Percentiles rank a stretch among this genome's conserved stretches.
Evolutionary conservation across 2,797 vertebrate species (phyloP).

Genomic region (Microctenopoma stevenorrisi): DNA sequence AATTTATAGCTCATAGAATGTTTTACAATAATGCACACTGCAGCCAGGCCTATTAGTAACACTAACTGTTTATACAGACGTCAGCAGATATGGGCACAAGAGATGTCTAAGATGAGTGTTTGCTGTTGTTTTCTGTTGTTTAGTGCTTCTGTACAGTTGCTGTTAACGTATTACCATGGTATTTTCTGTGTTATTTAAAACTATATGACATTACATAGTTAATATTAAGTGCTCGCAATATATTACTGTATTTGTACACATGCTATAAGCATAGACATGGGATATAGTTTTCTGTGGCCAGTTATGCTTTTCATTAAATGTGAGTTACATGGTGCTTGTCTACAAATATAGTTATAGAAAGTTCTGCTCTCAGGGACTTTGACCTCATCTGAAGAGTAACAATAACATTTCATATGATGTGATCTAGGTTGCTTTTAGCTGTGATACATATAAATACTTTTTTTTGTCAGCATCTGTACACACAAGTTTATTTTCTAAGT

Average conservation of each 20-base stretch:
- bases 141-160: slow-evolving; percentile 66
- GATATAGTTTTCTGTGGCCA: slow-evolving; percentile 63
- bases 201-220: slow-evolving; percentile 49
- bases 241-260: slow-evolving; percentile 71
- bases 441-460: slow-evolving; percentile 53
- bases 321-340: slow-evolving; percentile 62
- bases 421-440: slow-evolving; percentile 63
- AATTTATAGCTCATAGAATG: slow-evolving; percentile 6
- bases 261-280: slow-evolving; percentile 53
- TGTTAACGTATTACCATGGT: slow-evolving; percentile 56
- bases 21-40: slow-evolving; percentile 15
- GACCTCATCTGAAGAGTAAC: slow-evolving; percentile 64
- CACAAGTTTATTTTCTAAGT: slow-evolving; percentile 33
- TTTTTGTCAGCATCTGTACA: slow-evolving; percentile 41
- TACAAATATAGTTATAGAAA: slow-evolving; percentile 63
- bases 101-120: slow-evolving; percentile 36
- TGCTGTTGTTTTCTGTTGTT: slow-evolving; percentile 49
- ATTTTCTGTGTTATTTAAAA: slow-evolving; percentile 77
- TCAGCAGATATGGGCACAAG: slow-evolving; percentile 11
- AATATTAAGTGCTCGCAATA: slow-evolving; percentile 54
- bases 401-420: slow-evolving; percentile 59
- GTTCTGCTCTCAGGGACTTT: slow-evolving; percentile 80
- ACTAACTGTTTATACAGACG: background rate
- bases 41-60: slow-evolving; percentile 4
- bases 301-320: slow-evolving; percentile 58